These are phyloP conservation scores for Delia radicum DNA, from an alignment of 1,140 invertebrate genomes.

Conservation along the genomic window DNA sequence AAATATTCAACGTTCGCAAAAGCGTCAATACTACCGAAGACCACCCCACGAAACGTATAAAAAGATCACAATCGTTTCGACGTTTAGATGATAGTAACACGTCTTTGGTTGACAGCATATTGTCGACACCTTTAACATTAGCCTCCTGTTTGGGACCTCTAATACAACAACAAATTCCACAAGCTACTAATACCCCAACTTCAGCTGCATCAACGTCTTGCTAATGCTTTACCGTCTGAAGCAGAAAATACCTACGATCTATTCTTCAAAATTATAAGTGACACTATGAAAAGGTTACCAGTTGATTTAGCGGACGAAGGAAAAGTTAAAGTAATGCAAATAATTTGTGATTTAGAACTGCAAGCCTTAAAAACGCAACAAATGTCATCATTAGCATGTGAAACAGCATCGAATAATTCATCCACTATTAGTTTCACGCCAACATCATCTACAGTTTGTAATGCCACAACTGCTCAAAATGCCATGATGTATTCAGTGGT, in stretches of 20 bases:
- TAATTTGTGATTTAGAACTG: slow-evolving; percentile 43
- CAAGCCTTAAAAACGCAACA: slow-evolving; percentile 34
- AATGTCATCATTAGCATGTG: background rate
- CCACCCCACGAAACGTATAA: background rate
- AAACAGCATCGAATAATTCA: background rate
- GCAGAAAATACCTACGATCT: slow-evolving; percentile 37
- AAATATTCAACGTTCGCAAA: background rate
- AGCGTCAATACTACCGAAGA: background rate
- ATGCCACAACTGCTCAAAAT: background rate
- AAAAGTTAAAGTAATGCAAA: slow-evolving; percentile 48
- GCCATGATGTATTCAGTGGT: background rate
- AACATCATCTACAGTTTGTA: background rate
- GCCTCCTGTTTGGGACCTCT: background rate
- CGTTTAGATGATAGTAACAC: background rate
- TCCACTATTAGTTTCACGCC: background rate
- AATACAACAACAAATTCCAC: background rate
- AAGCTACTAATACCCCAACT: background rate
- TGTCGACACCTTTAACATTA: background rate
- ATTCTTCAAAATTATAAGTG: slow-evolving; percentile 46
- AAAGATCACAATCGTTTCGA: background rate
- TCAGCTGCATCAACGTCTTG: background rate
- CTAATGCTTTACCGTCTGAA: slow-evolving; percentile 26
- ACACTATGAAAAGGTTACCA: slow-evolving; percentile 45
- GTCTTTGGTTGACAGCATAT: background rate
- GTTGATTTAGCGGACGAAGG: slow-evolving; percentile 44